A percentile compares a stretch with the other conserved stretches of the same genome.
These are phyloP conservation scores for Aspidiotus destructor DNA, from an alignment of 2,888 invertebrate species.

Conservation along the genomic window DNA sequence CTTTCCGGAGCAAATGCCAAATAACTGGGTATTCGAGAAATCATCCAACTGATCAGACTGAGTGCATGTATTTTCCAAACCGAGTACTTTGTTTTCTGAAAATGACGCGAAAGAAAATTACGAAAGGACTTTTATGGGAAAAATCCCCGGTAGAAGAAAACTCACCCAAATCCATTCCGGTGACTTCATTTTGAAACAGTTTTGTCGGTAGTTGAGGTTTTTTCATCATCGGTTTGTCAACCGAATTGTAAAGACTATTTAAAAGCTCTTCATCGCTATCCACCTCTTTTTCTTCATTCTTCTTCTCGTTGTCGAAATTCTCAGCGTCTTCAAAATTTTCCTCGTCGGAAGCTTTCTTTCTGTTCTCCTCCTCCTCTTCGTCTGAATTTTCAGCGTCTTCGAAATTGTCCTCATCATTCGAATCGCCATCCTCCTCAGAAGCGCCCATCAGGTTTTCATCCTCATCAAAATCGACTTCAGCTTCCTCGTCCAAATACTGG, in stretches of 20 bases:
- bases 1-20: slow-evolving; percentile 49
- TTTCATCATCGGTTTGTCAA: not conserved
- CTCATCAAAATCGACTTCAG: slow-evolving; percentile 26
- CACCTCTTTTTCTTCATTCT: not conserved
- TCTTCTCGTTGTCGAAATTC: not conserved
- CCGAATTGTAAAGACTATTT: not conserved
- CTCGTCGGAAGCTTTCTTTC: not conserved
- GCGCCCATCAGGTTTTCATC: slow-evolving; percentile 4
- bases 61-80: slow-evolving; percentile 18
- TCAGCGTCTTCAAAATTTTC: slow-evolving; percentile 46
- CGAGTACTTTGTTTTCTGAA: slow-evolving; percentile 23
- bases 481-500: slow-evolving; percentile 29
- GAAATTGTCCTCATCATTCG: slow-evolving; percentile 43
- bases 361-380: slow-evolving; percentile 43
- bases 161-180: slow-evolving; percentile 17
- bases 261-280: slow-evolving; percentile 11
- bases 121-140: not conserved
- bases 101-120: slow-evolving; percentile 1
- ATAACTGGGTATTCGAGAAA: slow-evolving; percentile 40
- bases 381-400: slow-evolving; percentile 44
- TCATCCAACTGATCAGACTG: slow-evolving; percentile 36
- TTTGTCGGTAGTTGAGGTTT: not conserved
- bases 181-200: slow-evolving; percentile 17
- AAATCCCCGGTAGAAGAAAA: not conserved
- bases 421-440: slow-evolving; percentile 3